Conservation (phyloP, 2,888 invertebrate genomes). For the Ypsolopha scabrella region DNA sequence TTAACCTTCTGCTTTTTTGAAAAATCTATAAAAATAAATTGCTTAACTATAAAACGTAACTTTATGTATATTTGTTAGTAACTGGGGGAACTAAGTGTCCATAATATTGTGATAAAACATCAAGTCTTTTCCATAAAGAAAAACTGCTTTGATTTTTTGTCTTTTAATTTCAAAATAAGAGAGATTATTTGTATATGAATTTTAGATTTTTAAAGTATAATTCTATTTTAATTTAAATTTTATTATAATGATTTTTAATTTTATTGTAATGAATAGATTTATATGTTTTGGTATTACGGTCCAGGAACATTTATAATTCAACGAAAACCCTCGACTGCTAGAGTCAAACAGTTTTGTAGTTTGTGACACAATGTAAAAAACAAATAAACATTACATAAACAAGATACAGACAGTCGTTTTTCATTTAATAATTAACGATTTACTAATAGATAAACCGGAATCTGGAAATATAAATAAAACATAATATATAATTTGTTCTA, state of each 20-base stretch:
- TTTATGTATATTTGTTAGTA: conserved; percentile 64
- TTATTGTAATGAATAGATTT: conserved; percentile 43
- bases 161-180: conserved; percentile 51
- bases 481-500: background rate
- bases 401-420: conserved; percentile 18
- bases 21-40: conserved; percentile 44
- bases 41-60: conserved; percentile 23
- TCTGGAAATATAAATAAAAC: background rate
- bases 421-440: conserved; percentile 16
- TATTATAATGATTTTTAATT: conserved; percentile 39
- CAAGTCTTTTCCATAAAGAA: conserved; percentile 59
- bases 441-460: background rate
- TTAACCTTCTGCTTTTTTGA: conserved; percentile 63
- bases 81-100: conserved; percentile 56
- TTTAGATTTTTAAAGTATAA: conserved; percentile 52
- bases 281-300: conserved; percentile 53
- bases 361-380: conserved; percentile 54
- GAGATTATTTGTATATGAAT: conserved; percentile 67
- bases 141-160: conserved; percentile 49
- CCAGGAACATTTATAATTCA: conserved; percentile 58
- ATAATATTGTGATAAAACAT: conserved; percentile 68
- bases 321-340: conserved; percentile 51
- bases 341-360: conserved; percentile 63
- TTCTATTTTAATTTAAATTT: conserved; percentile 52
- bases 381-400: conserved; percentile 60